Base-by-base conservation (phyloP, 2,888 invertebrate species). In the Polyommatus icarus region DNA sequence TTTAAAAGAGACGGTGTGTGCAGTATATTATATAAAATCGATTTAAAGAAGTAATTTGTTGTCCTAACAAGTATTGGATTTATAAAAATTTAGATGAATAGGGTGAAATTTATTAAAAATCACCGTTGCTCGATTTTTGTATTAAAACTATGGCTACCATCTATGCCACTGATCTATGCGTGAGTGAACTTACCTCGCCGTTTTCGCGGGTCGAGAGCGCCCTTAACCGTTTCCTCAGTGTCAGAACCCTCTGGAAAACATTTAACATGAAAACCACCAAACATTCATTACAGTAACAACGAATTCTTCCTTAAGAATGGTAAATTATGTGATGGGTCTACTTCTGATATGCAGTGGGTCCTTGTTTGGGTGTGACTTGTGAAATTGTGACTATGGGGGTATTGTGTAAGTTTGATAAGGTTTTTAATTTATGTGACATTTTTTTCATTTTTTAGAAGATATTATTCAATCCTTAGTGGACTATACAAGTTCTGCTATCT, bases 181-280 rank as follows among this genome's bases (percentile, higher is more conserved):
- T 76, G 32, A 4, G 76, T 72, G 78, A 77, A 86, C 91, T 88
- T 86, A 92, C 93, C 91, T 89, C 92, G 90, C 72, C 89, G 90
- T 81, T 93, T 92, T 80, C 93, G 89, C 78, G 85, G 83, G 71
- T 91, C 93, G 76, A 83, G 61, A 32, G 82, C 84, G 72, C 90
- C 89, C 81, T 93, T 93, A 78, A 92, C 87, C 59, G 92, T 92
- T 83, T 90, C 94, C 80, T 94, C 93, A 15, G 94, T 91, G 86
- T 94, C 94, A 78, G 93, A 94, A 79, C 93, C 93, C 83, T 93
- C 93, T 93, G 93, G 78, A 93, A 92, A 91, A 91, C 87, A 92
- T 89, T 84, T 82, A 87, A 87, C 84, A 82, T 89, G 87, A 87
- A 81, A 90, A 90, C 87, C 84, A 87, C 87, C 86, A 83, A 81